Percentiles rank a stretch among this genome's conserved stretches.
phyloP scores from a whole-genome alignment of 2,888 invertebrate species.

The Papilio demoleus region DNA sequence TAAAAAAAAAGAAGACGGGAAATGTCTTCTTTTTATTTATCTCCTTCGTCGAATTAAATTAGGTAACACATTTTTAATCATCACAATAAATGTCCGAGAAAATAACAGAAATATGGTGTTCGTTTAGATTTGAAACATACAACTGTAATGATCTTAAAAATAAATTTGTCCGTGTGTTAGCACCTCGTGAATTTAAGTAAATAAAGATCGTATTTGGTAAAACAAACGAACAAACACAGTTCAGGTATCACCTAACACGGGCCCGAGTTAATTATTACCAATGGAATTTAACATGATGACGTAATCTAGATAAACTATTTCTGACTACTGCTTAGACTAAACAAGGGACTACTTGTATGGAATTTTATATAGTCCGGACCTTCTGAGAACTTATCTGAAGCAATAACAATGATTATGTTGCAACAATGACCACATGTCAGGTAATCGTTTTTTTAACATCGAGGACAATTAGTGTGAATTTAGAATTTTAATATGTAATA shows the following conservation, averaged over 20 bases:
- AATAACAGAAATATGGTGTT: neutral
- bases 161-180: constrained; percentile 23
- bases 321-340: neutral
- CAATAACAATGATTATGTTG: neutral
- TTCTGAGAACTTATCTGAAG: neutral
- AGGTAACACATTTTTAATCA: no score
- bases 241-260: constrained; percentile 14
- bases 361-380: neutral
- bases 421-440: no score
- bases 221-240: constrained; percentile 10
- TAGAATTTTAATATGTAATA: no score
- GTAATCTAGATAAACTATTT: constrained; percentile 19
- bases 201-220: constrained; percentile 15
- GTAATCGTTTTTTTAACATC: no score
- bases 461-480: no score
- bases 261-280: constrained; percentile 14
- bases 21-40: no score
- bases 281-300: constrained; percentile 36
- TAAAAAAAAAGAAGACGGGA: no score
- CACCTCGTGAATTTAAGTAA: constrained; percentile 34
- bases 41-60: no score
- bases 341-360: neutral
- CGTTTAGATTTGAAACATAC: constrained; percentile 12
- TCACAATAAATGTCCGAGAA: neutral
- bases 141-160: constrained; percentile 32